phyloP scores from a whole-genome alignment of 2,113 vertebrate genomes.

The Rousettus leschenaultii region DNA sequence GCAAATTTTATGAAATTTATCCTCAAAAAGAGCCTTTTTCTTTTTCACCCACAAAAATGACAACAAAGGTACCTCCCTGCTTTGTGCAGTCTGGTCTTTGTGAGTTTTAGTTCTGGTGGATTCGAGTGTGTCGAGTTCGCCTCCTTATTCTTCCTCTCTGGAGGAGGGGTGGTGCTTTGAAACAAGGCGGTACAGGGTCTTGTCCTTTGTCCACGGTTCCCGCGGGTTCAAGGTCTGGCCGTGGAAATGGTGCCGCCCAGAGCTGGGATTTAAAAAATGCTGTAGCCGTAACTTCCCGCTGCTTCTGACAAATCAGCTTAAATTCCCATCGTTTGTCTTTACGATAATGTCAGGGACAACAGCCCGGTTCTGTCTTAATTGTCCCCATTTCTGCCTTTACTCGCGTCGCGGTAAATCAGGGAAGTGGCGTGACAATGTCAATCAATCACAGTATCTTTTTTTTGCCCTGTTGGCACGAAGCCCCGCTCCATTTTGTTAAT shows the following conservation, averaged over 20 bases:
- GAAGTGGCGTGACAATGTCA: slow-evolving; percentile 41
- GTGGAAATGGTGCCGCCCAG: not conserved
- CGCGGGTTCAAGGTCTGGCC: not conserved
- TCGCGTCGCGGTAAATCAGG: slow-evolving; percentile 56
- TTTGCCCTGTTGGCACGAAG: not conserved
- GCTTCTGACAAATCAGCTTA: slow-evolving; percentile 35
- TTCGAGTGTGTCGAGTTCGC: accelerated
- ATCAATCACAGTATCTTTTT: slow-evolving; percentile 38
- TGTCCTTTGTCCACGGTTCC: not conserved
- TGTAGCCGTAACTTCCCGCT: slow-evolving; percentile 48
- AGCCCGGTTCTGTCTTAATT: slow-evolving; percentile 15
- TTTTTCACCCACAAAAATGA: accelerated
- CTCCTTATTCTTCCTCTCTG: not conserved
- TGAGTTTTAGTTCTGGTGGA: not conserved
- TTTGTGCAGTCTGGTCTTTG: not conserved
- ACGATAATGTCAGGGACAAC: not conserved
- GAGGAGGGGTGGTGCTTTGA: too few relatives aligned
- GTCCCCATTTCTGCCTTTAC: slow-evolving; percentile 36
- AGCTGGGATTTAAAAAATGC: not conserved
- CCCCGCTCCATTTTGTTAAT: slow-evolving; percentile 49
- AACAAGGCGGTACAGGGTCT: accelerated
- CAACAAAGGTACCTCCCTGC: not conserved
- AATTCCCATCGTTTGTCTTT: slow-evolving; percentile 50
- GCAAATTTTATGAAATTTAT: not conserved
- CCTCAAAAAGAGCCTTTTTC: not conserved